These are phyloP conservation scores for Pinna nobilis DNA, from an alignment of 1,140 invertebrate genomes.

Conservation along the genomic window DNA sequence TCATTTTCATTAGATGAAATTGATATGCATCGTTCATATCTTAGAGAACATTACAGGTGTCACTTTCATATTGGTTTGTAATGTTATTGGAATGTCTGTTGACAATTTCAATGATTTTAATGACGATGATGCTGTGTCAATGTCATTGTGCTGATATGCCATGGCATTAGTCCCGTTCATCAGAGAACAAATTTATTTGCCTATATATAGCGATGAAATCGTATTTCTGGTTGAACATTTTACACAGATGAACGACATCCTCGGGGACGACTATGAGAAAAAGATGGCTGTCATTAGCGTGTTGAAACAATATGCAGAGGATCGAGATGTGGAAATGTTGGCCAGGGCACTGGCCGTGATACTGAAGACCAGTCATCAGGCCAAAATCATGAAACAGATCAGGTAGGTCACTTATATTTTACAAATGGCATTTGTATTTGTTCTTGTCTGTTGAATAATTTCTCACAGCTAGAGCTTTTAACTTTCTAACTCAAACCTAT, in stretches of 20 bases:
- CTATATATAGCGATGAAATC: conserved; percentile 46
- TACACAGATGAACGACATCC: conserved; percentile 68
- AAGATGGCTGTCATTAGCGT: conserved; percentile 72
- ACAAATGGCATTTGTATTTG: no score
- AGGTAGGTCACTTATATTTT: no score
- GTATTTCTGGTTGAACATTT: conserved; percentile 50
- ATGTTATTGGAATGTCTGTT: no score
- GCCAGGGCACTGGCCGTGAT: conserved; percentile 59
- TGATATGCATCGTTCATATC: no score
- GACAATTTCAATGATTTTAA: no score
- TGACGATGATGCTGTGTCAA: background rate
- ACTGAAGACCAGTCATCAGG: conserved; percentile 62
- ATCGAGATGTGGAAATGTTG: conserved; percentile 68
- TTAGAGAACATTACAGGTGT: no score
- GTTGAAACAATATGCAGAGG: conserved; percentile 72
- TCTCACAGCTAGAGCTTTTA: no score
- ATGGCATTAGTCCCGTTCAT: conserved; percentile 49
- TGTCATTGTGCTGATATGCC: background rate
- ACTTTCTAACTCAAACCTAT: no score
- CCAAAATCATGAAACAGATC: conserved; percentile 63
- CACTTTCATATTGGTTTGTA: no score
- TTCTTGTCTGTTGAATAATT: no score
- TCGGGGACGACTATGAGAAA: conserved; percentile 70
- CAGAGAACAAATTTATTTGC: conserved; percentile 43
- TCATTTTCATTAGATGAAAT: no score